Percentiles rank a stretch among this genome's conserved stretches.
These are phyloP conservation scores for Nyctalus aviator DNA, from an alignment of 2,797 vertebrate genomes.

Conservation along the genomic window DNA sequence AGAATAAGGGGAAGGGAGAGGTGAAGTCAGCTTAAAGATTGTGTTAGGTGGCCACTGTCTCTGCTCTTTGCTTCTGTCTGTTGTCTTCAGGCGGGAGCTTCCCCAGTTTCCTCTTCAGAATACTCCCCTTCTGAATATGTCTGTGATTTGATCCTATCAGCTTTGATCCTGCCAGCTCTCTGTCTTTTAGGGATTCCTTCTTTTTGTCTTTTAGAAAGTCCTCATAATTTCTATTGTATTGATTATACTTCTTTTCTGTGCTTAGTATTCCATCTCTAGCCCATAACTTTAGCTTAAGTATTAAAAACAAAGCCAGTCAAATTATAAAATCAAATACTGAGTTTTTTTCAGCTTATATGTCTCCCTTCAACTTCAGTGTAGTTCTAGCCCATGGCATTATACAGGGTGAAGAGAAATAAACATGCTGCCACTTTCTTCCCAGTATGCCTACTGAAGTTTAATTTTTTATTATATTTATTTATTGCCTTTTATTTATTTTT, in stretches of 20 bases:
- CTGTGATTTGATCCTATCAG: neutral
- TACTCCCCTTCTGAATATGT: neutral
- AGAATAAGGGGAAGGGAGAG: neutral
- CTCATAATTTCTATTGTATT: conserved; percentile 34
- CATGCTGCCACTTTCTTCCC: neutral
- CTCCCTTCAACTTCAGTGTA: neutral
- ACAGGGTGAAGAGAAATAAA: neutral
- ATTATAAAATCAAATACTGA: conserved; percentile 3
- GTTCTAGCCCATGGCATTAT: neutral
- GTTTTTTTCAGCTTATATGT: conserved; percentile 20
- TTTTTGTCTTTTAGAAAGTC: conserved; percentile 12
- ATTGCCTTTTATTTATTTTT: too few relatives aligned
- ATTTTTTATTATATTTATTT: neutral
- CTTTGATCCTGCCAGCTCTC: neutral
- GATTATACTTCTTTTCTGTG: neutral
- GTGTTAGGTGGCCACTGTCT: neutral
- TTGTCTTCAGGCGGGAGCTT: neutral
- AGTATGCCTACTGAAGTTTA: neutral
- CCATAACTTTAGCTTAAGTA: neutral
- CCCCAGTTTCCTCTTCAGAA: neutral
- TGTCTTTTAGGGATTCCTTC: neutral
- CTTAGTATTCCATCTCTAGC: neutral
- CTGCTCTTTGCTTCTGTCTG: neutral
- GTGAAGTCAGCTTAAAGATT: neutral
- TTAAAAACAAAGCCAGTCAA: neutral